Conservation (phyloP, 2,888 invertebrate genomes). For the Tupiocoris notatus region DNA sequence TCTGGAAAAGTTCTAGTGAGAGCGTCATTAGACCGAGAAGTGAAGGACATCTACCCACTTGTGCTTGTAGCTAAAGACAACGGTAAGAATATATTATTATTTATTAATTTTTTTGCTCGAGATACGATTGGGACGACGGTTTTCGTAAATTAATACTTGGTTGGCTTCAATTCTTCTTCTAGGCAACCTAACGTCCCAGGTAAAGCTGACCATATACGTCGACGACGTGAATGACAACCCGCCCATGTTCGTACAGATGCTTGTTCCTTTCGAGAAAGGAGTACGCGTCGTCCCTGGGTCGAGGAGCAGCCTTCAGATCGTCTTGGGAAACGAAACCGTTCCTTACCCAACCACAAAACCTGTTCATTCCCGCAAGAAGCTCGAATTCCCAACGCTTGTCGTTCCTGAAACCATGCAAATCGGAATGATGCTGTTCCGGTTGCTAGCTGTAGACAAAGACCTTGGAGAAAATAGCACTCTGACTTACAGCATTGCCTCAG, state of each 20-base stretch:
- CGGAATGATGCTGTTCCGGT: slow-evolving; percentile 66
- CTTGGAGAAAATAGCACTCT: slow-evolving; percentile 68
- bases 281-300: slow-evolving; percentile 53
- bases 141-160: too few relatives aligned
- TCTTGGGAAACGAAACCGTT: slow-evolving; percentile 48
- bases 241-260: slow-evolving; percentile 69
- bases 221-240: slow-evolving; percentile 81
- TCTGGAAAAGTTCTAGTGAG: slow-evolving; percentile 63
- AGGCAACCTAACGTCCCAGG: slow-evolving; percentile 73
- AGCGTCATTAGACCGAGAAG: slow-evolving; percentile 70
- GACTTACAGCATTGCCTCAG: slow-evolving; percentile 68
- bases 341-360: slow-evolving; percentile 23
- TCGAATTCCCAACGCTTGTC: slow-evolving; percentile 62
- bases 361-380: slow-evolving; percentile 10
- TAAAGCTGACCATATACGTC: slow-evolving; percentile 67
- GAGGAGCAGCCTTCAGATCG: slow-evolving; percentile 45
- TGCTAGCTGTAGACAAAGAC: slow-evolving; percentile 72
- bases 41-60: slow-evolving; percentile 65
- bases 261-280: slow-evolving; percentile 67
- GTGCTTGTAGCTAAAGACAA: slow-evolving; percentile 73
- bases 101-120: neutral
- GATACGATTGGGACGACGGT: too few relatives aligned
- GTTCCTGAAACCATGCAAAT: slow-evolving; percentile 71
- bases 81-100: slow-evolving; percentile 51
- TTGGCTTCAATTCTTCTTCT: slow-evolving; percentile 49